These are phyloP conservation scores for Acanthochromis polyacanthus DNA, from an alignment of 2,113 vertebrate genomes.

Conservation along the genomic window DNA sequence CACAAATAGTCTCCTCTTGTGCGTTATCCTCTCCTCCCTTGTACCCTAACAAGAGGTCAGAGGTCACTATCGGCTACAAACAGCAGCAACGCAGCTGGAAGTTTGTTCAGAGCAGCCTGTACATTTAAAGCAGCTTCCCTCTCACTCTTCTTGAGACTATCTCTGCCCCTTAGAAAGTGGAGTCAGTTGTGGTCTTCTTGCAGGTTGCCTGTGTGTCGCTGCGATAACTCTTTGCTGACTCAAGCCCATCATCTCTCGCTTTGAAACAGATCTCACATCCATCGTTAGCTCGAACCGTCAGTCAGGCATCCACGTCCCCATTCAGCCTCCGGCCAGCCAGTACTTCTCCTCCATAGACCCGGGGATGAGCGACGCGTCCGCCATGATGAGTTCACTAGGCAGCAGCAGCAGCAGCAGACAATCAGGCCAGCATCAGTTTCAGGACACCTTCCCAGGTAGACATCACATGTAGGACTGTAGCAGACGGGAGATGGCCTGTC, in stretches of 20 bases:
- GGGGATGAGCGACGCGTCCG: constrained; percentile 91
- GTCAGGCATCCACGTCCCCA: constrained; percentile 90
- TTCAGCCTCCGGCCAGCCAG: constrained; percentile 91
- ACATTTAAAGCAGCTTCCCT: neutral
- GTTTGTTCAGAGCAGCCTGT: constrained; percentile 11
- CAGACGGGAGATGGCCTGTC: constrained; percentile 29
- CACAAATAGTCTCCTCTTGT: constrained; percentile 29
- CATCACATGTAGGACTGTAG: constrained; percentile 51
- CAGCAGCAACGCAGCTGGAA: constrained; percentile 25
- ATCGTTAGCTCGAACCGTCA: constrained; percentile 93
- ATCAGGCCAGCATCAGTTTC: constrained; percentile 98
- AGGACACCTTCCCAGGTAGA: constrained; percentile 99
- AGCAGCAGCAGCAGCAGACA: constrained; percentile 90
- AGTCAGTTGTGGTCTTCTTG: constrained; percentile 3
- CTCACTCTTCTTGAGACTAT: neutral
- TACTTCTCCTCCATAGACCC: constrained; percentile 97
- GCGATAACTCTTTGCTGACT: constrained; percentile 55
- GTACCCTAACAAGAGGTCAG: constrained; percentile 63
- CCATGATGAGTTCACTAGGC: constrained; percentile 94
- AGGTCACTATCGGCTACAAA: constrained; percentile 60
- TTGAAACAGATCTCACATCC: constrained; percentile 94
- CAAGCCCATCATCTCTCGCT: constrained; percentile 78
- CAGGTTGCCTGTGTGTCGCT: constrained; percentile 50
- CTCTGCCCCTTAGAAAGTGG: neutral
- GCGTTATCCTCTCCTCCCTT: constrained; percentile 32